Percentiles rank a stretch among this genome's conserved stretches.
Evolutionary conservation across 2,113 vertebrate species (phyloP).

Genomic region (Enhydra lutris): DNA sequence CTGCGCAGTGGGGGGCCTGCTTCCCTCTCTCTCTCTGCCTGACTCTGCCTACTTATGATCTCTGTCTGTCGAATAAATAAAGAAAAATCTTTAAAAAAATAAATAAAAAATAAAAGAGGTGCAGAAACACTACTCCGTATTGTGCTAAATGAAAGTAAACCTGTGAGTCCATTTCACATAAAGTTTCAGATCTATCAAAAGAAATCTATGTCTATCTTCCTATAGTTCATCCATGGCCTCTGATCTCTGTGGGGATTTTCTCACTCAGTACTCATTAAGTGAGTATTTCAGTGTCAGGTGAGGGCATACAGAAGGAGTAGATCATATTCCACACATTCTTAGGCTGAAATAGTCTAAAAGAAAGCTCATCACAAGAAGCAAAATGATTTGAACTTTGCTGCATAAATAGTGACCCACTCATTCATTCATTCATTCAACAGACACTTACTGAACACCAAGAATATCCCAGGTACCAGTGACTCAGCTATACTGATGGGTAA

Average conservation of each 20-base stretch:
- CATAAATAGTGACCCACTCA: neutral
- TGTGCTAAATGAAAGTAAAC: neutral
- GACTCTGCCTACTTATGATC: too few species aligned
- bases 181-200: constrained; percentile 3
- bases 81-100: too few species aligned
- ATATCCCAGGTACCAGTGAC: neutral
- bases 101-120: too few species aligned
- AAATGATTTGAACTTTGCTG: constrained; percentile 5
- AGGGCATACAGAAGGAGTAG: neutral
- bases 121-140: neutral
- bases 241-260: neutral
- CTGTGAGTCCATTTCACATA: neutral
- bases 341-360: neutral
- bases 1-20: too few species aligned
- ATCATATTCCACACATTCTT: neutral
- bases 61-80: too few species aligned
- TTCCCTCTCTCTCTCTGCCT: too few species aligned
- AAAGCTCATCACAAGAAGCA: constrained; percentile 11
- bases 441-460: neutral
- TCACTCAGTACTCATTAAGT: neutral
- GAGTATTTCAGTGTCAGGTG: neutral
- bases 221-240: neutral
- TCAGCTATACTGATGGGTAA: neutral
- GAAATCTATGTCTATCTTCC: neutral
- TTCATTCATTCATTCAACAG: neutral